phyloP scores from a whole-genome alignment of 2,888 invertebrate genomes.

The Epirrita christyi region DNA sequence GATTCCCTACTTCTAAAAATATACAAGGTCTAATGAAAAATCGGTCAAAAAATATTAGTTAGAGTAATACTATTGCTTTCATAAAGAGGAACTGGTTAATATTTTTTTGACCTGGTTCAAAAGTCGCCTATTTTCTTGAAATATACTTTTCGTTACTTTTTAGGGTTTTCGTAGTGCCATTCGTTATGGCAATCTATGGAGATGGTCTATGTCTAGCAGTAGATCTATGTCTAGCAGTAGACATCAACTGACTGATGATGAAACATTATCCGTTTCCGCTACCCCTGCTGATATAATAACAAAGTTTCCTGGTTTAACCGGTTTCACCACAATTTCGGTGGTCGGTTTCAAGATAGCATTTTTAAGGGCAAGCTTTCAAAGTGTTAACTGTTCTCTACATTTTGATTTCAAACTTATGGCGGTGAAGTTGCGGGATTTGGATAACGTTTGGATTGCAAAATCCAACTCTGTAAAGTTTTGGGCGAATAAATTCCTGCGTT shows the following conservation, averaged over 20 bases:
- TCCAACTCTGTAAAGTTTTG: background rate
- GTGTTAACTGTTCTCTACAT: constrained; percentile 38
- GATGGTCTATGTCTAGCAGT: too few relatives aligned
- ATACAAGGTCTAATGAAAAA: too few relatives aligned
- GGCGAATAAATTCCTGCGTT: constrained; percentile 8
- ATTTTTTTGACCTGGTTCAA: too few relatives aligned
- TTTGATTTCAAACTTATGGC: constrained; percentile 33
- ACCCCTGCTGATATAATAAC: constrained; percentile 66
- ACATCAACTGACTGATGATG: background rate
- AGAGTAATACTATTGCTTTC: too few relatives aligned
- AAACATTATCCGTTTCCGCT: background rate
- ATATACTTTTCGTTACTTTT: too few relatives aligned
- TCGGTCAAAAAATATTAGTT: too few relatives aligned
- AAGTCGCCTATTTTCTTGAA: too few relatives aligned
- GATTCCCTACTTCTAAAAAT: too few relatives aligned
- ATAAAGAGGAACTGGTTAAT: too few relatives aligned
- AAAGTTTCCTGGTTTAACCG: constrained; percentile 45
- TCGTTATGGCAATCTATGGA: too few relatives aligned
- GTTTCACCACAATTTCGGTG: constrained; percentile 25
- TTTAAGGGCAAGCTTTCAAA: constrained; percentile 33
- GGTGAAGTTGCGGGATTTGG: constrained; percentile 19
- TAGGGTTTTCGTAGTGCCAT: too few relatives aligned
- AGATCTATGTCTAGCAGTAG: too few relatives aligned
- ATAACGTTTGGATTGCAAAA: constrained; percentile 14
- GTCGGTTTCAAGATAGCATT: constrained; percentile 30